Conservation (phyloP, 2,113 vertebrate species). For the Proteles cristata region DNA sequence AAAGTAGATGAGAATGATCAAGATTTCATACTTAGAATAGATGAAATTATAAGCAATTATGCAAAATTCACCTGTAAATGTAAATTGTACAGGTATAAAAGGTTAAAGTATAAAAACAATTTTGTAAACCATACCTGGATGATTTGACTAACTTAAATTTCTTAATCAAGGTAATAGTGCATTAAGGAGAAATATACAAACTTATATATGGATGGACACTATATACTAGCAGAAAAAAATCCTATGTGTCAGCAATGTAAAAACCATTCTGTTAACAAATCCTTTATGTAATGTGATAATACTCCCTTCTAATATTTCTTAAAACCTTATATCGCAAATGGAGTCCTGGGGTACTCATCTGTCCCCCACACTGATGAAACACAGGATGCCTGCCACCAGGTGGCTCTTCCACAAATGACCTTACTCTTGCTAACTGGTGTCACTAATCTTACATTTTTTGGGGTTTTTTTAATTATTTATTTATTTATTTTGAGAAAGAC, state of each 20-base stretch:
- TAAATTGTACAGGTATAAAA: not conserved
- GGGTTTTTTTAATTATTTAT: too few species aligned
- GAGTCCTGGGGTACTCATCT: not conserved
- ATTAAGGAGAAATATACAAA: not conserved
- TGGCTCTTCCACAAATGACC: slow-evolving; percentile 44
- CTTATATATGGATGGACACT: slow-evolving; percentile 13
- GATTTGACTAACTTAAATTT: slow-evolving; percentile 15
- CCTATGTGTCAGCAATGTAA: slow-evolving; percentile 1
- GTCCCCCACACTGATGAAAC: not conserved
- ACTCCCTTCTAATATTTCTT: slow-evolving; percentile 53
- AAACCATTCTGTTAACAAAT: slow-evolving; percentile 5
- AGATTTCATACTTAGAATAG: slow-evolving; percentile 21
- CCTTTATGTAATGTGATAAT: not conserved
- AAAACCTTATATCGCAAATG: slow-evolving; percentile 1
- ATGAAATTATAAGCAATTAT: not conserved
- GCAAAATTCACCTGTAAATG: slow-evolving; percentile 34
- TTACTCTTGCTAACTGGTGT: not conserved
- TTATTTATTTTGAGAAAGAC: too few species aligned
- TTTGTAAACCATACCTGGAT: not conserved
- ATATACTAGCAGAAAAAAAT: slow-evolving; percentile 38
- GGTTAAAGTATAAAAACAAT: not conserved
- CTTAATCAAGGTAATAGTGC: slow-evolving; percentile 5
- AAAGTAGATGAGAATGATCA: slow-evolving; percentile 1
- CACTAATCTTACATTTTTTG: not conserved
- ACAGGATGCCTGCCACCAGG: not conserved